Percentiles rank a stretch among this genome's conserved stretches.
These are phyloP conservation scores for Chaetodon trifasciatus DNA, from an alignment of 2,797 vertebrate genomes.

Conservation along the genomic window DNA sequence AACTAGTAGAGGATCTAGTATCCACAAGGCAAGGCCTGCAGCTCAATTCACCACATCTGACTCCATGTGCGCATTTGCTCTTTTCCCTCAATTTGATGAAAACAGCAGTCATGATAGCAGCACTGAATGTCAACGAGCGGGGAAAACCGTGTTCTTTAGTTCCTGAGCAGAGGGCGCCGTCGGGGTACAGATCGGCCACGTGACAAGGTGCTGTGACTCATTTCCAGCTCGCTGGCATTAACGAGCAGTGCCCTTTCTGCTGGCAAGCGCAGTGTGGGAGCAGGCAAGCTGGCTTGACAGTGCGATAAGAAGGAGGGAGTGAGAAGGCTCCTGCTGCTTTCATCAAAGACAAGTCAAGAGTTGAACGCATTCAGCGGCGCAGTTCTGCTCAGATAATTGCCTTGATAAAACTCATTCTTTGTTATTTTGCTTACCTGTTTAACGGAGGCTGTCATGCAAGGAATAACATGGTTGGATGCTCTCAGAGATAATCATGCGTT, in stretches of 20 bases:
- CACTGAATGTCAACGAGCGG: slow-evolving; percentile 73
- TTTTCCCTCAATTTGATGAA: slow-evolving; percentile 62
- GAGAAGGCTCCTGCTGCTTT: slow-evolving; percentile 73
- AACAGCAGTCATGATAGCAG: slow-evolving; percentile 67
- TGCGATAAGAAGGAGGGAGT: slow-evolving; percentile 73
- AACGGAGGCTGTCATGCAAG: slow-evolving; percentile 49
- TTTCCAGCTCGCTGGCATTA: slow-evolving; percentile 82
- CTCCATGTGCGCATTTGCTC: slow-evolving; percentile 55
- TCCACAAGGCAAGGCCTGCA: slow-evolving; percentile 8
- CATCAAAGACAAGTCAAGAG: slow-evolving; percentile 78
- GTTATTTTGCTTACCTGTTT: slow-evolving; percentile 74
- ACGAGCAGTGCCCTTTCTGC: slow-evolving; percentile 81
- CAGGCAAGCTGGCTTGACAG: slow-evolving; percentile 73
- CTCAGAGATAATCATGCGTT: slow-evolving; percentile 39
- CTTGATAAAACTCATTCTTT: slow-evolving; percentile 67
- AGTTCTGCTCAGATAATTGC: slow-evolving; percentile 68
- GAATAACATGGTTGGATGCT: slow-evolving; percentile 41
- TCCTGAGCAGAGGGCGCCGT: slow-evolving; percentile 61
- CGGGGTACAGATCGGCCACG: slow-evolving; percentile 66
- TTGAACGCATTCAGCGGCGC: slow-evolving; percentile 58
- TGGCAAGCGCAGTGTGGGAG: slow-evolving; percentile 74
- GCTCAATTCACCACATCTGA: slow-evolving; percentile 36
- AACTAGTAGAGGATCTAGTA: slow-evolving; percentile 20
- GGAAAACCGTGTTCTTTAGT: slow-evolving; percentile 69
- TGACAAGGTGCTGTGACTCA: slow-evolving; percentile 81